Evolutionary conservation across 2,113 vertebrate species (phyloP).

Genomic region (Nothoprocta perdicaria): DNA sequence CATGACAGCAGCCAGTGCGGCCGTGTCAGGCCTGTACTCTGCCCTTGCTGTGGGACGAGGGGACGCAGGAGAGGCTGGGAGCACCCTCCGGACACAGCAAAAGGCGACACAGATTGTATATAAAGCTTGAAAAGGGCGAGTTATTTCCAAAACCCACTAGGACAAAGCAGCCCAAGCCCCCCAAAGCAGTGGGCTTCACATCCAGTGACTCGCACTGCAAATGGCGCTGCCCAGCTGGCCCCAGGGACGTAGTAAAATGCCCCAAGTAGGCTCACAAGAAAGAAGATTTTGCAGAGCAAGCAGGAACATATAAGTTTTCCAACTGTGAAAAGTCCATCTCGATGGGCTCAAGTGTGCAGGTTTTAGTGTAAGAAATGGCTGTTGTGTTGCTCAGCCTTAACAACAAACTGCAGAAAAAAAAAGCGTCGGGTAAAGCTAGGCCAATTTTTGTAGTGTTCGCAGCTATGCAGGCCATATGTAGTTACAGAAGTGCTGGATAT

Average conservation of each 20-base stretch:
- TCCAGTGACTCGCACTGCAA: no score
- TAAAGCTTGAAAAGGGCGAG: constrained; percentile 41
- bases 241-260: constrained; percentile 34
- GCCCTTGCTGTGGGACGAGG: no score
- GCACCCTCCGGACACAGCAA: not conserved
- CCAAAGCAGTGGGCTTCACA: no score
- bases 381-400: not conserved
- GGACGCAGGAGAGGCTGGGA: not conserved
- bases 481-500: not conserved
- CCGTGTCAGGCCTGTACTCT: no score
- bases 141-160: constrained; percentile 1
- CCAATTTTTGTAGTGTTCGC: not conserved
- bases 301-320: not conserved
- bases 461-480: not conserved
- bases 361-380: not conserved
- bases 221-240: no score
- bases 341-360: not conserved
- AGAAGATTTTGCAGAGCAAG: not conserved
- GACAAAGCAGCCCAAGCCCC: no score
- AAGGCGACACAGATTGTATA: constrained; percentile 37
- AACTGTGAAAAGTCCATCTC: not conserved
- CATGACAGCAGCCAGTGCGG: no score
- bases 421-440: fast-evolving
- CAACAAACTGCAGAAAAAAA: not conserved
- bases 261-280: not conserved